A percentile compares a stretch with the other conserved stretches of the same genome.
phyloP scores from a whole-genome alignment of 2,113 vertebrate species.

The Cyprinodon variegatus region DNA sequence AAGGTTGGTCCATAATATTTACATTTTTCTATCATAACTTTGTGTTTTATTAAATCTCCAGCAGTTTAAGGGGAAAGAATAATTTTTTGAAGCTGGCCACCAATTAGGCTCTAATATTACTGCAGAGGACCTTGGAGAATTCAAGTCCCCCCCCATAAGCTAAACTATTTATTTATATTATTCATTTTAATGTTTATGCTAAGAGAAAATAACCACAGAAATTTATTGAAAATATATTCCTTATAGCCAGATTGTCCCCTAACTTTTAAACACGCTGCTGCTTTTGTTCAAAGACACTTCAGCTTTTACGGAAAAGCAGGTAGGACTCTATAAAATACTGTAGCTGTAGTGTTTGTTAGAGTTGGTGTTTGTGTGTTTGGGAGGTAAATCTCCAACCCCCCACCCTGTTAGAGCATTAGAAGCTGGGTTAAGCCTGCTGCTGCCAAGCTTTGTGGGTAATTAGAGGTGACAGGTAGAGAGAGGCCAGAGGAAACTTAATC shows the following conservation, averaged over 20 bases:
- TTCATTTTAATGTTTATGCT: neutral
- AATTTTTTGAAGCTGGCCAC: neutral
- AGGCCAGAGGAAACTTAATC: constrained; percentile 36
- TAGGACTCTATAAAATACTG: constrained; percentile 46
- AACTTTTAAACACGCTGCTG: neutral
- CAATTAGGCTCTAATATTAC: neutral
- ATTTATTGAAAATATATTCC: neutral
- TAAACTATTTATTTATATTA: neutral
- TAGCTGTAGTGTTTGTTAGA: constrained; percentile 26
- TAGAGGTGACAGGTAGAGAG: constrained; percentile 57
- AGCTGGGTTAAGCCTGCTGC: constrained; percentile 64
- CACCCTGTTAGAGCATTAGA: constrained; percentile 44
- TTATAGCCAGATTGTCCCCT: neutral
- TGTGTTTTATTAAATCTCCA: neutral
- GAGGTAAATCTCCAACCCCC: constrained; percentile 60
- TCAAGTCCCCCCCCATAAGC: neutral
- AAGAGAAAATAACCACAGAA: neutral
- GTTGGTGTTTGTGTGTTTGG: constrained; percentile 35
- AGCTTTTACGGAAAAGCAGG: constrained; percentile 66
- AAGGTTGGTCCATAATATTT: constrained; percentile 42
- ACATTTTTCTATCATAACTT: neutral
- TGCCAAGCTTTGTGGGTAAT: constrained; percentile 70
- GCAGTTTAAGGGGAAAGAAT: neutral
- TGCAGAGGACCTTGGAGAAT: neutral
- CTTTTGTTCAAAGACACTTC: constrained; percentile 37